Base-by-base conservation (phyloP, 2,113 vertebrate species). In the Naja naja region DNA sequence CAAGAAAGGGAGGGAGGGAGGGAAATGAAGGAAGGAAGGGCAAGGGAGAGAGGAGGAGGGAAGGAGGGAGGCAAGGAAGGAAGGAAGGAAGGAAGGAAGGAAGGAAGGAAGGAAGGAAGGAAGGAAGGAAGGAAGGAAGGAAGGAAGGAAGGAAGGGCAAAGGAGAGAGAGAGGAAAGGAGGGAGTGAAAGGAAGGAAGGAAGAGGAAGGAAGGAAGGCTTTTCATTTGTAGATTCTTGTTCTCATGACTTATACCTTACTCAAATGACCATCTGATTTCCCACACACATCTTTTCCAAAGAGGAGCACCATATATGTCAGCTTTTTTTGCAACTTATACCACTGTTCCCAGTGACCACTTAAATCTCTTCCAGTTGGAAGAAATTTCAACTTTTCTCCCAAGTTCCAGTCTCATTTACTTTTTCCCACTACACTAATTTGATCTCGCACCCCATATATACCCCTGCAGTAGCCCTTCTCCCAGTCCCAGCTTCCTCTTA, bases 1-100 rank as follows among this genome's bases (percentile, higher is more conserved):
- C 3, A 14, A 30, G 60, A 11, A 5, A 30, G 4, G 3, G 4
- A 16, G 4, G 30, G 2, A 12, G 6, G 7, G 7, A 23, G 8
- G 55, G 20, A 2, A 56, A 22, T 5, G 0, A 53, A 0, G 69
- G 34, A 2, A 14, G n/a, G 1, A 11, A 11, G 49, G 0, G 9
- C 8, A 18, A 1, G 12, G n/a, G 5, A 2, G 64, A 5, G 1
- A 6, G 25, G 10, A 64, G 3, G 56, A 2, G 7, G 56, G 0
- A 4, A 12, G 25, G 58, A 11, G 3, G 25, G 58, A 10, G 1
- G 64, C n/a, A 56, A 56, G 60, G 60, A n/a, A n/a, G 60, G 30
- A 16, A 69, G 60, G 27, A 2, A 39, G 6, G n/a, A 39, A 74
- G 18, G 6, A 8, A 20, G 34, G 34, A 39, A 74, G 3, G 9